A percentile compares a stretch with the other conserved stretches of the same genome.
These are phyloP conservation scores for Hemitrygon akajei DNA, from an alignment of 2,797 vertebrate species.

Conservation along the genomic window DNA sequence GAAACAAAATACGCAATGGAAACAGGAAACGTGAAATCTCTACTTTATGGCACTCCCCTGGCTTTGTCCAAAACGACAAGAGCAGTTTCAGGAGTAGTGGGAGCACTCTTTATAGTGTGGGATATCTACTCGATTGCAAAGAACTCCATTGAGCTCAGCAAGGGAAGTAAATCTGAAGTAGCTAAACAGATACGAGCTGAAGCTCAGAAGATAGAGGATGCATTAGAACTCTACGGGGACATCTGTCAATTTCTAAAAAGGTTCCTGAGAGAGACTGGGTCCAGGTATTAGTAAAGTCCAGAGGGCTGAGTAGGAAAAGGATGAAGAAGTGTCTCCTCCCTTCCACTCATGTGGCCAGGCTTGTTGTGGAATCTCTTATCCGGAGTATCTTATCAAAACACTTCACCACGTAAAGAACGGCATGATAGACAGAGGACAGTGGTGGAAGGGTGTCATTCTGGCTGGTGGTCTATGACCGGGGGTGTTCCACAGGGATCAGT, in stretches of 20 bases:
- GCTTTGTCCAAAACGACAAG: background rate
- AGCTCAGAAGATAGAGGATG: background rate
- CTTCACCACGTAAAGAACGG: no score
- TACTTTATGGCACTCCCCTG: background rate
- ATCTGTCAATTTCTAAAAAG: background rate
- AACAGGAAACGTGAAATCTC: background rate
- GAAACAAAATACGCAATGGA: background rate
- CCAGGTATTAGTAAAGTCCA: background rate
- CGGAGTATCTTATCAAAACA: background rate
- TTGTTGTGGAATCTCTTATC: background rate
- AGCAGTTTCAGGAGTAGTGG: background rate
- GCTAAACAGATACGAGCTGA: background rate
- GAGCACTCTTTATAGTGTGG: background rate
- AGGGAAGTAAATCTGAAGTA: slow-evolving; percentile 12
- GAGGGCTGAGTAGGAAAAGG: background rate
- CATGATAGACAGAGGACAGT: no score
- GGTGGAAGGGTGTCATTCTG: no score
- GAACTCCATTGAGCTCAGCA: background rate
- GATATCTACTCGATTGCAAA: background rate
- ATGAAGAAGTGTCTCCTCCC: background rate
- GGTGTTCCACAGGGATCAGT: no score
- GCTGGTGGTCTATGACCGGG: no score
- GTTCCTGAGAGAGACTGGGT: background rate
- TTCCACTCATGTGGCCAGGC: background rate
- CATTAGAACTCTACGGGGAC: background rate